phyloP scores from a whole-genome alignment of 2,888 invertebrate genomes.

The Pseudococcus viburni region DNA sequence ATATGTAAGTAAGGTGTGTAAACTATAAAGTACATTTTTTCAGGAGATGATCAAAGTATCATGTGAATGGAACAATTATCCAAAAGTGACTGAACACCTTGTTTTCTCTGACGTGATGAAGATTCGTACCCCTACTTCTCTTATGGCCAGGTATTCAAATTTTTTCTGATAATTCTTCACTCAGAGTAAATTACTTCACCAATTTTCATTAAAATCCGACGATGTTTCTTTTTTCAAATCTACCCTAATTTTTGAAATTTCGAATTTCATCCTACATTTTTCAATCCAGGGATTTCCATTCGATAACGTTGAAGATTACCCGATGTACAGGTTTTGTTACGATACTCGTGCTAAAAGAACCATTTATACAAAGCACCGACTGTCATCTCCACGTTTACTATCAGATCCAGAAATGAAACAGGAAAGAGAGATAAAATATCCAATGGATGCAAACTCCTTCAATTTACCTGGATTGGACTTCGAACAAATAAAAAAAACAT shows the following conservation, averaged over 20 bases:
- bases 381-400: conserved; percentile 2
- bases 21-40: too few species aligned
- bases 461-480: background rate
- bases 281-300: background rate
- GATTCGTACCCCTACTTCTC: too few species aligned
- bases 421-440: background rate
- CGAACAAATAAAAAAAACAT: background rate
- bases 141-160: too few species aligned
- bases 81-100: too few species aligned
- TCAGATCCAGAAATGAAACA: background rate
- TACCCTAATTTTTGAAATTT: background rate
- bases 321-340: background rate
- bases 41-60: too few species aligned
- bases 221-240: too few species aligned
- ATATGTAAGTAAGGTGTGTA: too few species aligned
- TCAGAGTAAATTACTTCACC: too few species aligned
- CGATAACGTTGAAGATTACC: background rate
- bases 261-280: background rate
- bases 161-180: too few species aligned
- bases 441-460: background rate
- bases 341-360: background rate
- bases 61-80: too few species aligned
- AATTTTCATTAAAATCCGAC: too few species aligned
- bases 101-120: too few species aligned
- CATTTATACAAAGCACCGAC: background rate